Evolutionary conservation across 2,113 vertebrate species (phyloP).

Genomic region (Butorides virescens): DNA sequence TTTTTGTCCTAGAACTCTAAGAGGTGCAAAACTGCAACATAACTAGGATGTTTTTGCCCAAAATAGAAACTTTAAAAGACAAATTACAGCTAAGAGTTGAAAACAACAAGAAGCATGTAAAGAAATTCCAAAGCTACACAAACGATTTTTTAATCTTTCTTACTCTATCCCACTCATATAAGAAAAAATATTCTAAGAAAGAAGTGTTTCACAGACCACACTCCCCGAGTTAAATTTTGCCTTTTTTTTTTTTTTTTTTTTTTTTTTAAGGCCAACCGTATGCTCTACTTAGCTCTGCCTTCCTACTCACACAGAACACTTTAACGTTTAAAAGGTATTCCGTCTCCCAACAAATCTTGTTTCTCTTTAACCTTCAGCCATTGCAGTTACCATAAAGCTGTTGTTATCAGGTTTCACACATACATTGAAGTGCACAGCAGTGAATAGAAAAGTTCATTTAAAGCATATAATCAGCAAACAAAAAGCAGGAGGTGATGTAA

Average conservation of each 20-base stretch:
- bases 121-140: neutral
- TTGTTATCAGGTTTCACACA: neutral
- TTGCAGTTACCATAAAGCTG: neutral
- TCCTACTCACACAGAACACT: slow-evolving; percentile 17
- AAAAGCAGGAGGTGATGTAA: neutral
- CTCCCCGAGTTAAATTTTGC: neutral
- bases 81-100: neutral
- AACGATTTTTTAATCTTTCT: neutral
- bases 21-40: neutral
- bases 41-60: neutral
- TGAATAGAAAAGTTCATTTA: neutral
- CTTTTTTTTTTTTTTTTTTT: neutral
- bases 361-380: neutral
- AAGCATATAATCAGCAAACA: neutral
- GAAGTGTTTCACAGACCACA: neutral
- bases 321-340: neutral
- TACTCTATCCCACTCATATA: neutral
- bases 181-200: neutral
- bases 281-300: neutral
- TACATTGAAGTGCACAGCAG: neutral
- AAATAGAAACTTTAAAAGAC: neutral
- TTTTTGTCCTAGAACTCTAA: neutral
- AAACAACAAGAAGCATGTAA: neutral
- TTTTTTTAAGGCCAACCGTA: neutral
- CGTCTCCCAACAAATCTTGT: neutral